Evolutionary conservation across 2,888 invertebrate species (phyloP), one percentile per base, ranked within the genome.

Genomic region (Danaus chrysippus): DNA sequence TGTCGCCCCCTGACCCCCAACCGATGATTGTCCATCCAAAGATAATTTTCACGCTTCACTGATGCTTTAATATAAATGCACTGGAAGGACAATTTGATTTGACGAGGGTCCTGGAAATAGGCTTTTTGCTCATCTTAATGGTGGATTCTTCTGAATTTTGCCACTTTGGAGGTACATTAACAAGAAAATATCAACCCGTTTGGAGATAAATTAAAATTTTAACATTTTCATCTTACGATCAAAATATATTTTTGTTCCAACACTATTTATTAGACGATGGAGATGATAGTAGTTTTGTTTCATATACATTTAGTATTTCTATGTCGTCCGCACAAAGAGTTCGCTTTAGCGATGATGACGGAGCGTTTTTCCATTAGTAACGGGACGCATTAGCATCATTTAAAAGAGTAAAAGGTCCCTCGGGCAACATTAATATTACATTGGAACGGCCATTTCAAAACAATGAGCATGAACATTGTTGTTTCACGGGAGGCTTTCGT

Each of bases 11-110:
- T 76, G 73, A 73, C 73, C 75, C 70, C 62, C 74, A 75, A 78
- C 71, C 76, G 71, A 70, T 73, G 74, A 73, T 73, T 76, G 73
- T 70, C 70, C 71, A 65, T 68, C 70, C 64, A 68, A 69, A 68
- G 69, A 71, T 67, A 64, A 70, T 69, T 67, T 70, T 70, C 68
- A 66, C 70, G 67, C 66, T 69, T 59, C 66, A 66, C 60, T 68
- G 70, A 53, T 54, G 63, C 64, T 65, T 62, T 66, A 64, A 61
- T 66, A 70, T 63, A 65, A 68, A 67, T 64, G 65, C 66, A 62
- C 52, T 64, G 62, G 58, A 58, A 62, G 66, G 57, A 66, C 66
- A 64, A 64, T 63, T 61, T 68, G 62, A 62, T 55, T 66, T 61
- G 64, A 66, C 61, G 64, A 64, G 64, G 66, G 64, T 62, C 58